Evolutionary conservation across 2,888 invertebrate species (phyloP).

Genomic region (Maniola hyperantus): DNA sequence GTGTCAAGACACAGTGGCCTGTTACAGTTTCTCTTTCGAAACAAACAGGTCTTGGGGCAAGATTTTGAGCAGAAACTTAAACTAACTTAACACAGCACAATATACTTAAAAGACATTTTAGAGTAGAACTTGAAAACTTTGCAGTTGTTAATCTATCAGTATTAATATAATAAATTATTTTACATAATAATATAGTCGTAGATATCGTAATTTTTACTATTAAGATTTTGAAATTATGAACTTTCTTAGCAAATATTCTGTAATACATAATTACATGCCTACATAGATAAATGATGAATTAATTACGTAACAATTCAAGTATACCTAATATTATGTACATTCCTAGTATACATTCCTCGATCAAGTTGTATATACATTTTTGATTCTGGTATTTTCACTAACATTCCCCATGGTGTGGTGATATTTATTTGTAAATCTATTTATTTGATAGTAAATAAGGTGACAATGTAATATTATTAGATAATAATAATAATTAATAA

Average conservation of each 20-base stretch:
- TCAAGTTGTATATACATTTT: conserved; percentile 37
- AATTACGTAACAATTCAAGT: not conserved
- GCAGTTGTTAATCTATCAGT: conserved; percentile 33
- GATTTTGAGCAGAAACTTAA: no score
- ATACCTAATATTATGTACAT: conserved; percentile 10
- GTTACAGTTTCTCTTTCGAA: conserved; percentile 95
- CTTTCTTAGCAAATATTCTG: not conserved
- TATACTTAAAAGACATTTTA: not conserved
- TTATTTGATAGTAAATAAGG: conserved; percentile 59
- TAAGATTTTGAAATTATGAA: conserved; percentile 5
- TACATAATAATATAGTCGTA: conserved; percentile 8
- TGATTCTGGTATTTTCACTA: conserved; percentile 19
- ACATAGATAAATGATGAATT: not conserved
- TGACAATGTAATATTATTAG: conserved; percentile 50
- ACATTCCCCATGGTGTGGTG: conserved; percentile 49
- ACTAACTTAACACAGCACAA: not conserved
- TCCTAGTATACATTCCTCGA: conserved; percentile 29
- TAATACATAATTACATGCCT: not conserved
- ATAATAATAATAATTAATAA: conserved; percentile 7
- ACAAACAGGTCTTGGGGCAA: no score
- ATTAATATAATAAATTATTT: conserved; percentile 28
- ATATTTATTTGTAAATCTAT: conserved; percentile 59
- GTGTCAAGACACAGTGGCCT: conserved; percentile 96
- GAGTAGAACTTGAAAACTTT: not conserved
- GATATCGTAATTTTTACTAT: conserved; percentile 13